Percentiles rank a stretch among this genome's conserved stretches.
Conservation (phyloP, 2,888 invertebrate species). For the Lordiphosa fenestrarum region DNA sequence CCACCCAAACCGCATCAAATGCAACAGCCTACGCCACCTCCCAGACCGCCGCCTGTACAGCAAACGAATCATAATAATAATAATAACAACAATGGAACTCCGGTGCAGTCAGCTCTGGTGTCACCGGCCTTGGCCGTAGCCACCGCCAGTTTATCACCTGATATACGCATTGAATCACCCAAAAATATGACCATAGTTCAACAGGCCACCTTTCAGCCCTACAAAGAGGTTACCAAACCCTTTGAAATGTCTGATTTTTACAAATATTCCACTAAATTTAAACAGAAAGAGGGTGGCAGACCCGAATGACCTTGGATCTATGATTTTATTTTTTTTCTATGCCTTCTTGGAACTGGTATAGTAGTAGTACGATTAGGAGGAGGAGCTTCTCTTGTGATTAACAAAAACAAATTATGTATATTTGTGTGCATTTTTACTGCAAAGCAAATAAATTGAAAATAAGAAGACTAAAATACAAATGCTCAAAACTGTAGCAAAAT, state of each 20-base stretch:
- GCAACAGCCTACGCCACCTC: slow-evolving; percentile 60
- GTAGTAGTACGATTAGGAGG: too few species aligned
- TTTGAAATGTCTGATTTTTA: slow-evolving; percentile 99
- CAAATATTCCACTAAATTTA: slow-evolving; percentile 96
- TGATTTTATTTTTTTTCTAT: not conserved
- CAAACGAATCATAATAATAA: slow-evolving; percentile 24
- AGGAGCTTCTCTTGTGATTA: slow-evolving; percentile 36
- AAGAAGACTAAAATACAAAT: slow-evolving; percentile 7
- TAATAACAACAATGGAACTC: slow-evolving; percentile 16
- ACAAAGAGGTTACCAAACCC: slow-evolving; percentile 96
- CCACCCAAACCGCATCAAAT: slow-evolving; percentile 67
- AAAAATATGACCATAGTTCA: slow-evolving; percentile 92
- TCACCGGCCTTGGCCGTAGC: slow-evolving; percentile 47
- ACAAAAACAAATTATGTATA: slow-evolving; percentile 14
- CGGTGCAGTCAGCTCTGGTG: slow-evolving; percentile 43
- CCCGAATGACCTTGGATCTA: slow-evolving; percentile 49
- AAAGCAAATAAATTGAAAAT: too few species aligned
- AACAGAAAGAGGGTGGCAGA: slow-evolving; percentile 82
- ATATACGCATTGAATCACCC: slow-evolving; percentile 87
- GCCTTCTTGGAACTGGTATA: slow-evolving; percentile 12
- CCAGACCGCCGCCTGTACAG: slow-evolving; percentile 59
- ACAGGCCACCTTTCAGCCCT: slow-evolving; percentile 93
- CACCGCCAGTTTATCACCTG: slow-evolving; percentile 72
- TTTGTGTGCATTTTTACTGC: not conserved
- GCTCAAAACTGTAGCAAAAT: slow-evolving; percentile 7